phyloP scores from a whole-genome alignment of 37 sponge, comb jelly and placozoan species.

The Halichondria panicea region DNA sequence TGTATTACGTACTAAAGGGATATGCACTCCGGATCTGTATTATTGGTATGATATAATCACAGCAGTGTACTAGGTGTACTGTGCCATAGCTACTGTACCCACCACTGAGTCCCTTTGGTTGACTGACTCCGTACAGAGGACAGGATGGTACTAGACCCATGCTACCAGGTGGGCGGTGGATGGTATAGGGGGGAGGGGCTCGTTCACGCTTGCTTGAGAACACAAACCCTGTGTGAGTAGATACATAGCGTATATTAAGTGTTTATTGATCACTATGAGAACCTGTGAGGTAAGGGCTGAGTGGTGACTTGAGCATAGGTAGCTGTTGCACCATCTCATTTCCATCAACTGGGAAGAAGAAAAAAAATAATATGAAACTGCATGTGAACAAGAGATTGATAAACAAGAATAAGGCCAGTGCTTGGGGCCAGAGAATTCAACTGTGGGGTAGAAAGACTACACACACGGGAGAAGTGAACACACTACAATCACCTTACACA shows the following conservation, averaged over 20 bases:
- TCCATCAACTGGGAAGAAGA: neutral
- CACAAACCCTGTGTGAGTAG: constrained; percentile 1
- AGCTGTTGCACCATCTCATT: constrained; percentile 2
- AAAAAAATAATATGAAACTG: neutral
- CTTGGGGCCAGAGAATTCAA: no score
- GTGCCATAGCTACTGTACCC: no score
- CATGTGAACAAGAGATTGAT: no score
- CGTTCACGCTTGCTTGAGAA: constrained; percentile 16
- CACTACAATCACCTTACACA: no score
- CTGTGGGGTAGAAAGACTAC: no score
- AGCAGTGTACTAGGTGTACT: no score
- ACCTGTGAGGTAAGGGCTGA: constrained; percentile 24
- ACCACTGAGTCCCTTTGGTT: constrained; percentile 14
- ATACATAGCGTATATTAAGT: neutral
- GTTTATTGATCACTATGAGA: neutral
- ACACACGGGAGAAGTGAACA: neutral
- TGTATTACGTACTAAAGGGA: neutral
- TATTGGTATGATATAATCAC: no score
- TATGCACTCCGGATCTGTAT: neutral
- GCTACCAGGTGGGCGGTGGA: constrained; percentile 11
- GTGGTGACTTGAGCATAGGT: constrained; percentile 23
- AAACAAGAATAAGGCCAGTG: no score
- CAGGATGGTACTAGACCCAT: constrained; percentile 33
- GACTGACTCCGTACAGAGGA: constrained; percentile 37
- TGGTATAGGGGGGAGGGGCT: constrained; percentile 25